Percentiles rank a stretch among this genome's conserved stretches.
Evolutionary conservation across 2,113 vertebrate species (phyloP).

Genomic region (Ictidomys tridecemlineatus): DNA sequence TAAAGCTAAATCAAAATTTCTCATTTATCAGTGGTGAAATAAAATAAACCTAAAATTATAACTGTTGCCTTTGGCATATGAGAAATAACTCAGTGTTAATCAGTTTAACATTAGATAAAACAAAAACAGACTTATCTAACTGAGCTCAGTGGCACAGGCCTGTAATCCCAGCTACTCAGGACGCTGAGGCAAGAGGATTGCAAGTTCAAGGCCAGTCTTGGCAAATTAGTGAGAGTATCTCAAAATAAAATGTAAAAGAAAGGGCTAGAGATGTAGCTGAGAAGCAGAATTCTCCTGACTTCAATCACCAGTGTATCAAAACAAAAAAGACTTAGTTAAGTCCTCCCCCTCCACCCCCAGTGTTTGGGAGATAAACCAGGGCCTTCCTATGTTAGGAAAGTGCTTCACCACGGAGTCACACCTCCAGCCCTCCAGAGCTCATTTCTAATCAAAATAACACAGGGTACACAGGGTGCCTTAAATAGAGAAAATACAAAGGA

Average conservation of each 20-base stretch:
- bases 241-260: not conserved
- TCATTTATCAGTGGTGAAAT: not conserved
- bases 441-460: slow-evolving; percentile 47
- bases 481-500: not conserved
- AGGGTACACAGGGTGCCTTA: not conserved
- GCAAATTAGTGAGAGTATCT: not conserved
- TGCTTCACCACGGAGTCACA: not conserved
- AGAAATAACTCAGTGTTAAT: not conserved
- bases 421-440: not conserved
- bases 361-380: not conserved
- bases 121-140: not conserved
- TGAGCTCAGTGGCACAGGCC: not conserved
- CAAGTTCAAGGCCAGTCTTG: not conserved
- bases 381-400: too few relatives aligned
- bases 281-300: not conserved
- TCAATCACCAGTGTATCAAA: too few relatives aligned
- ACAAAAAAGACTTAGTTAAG: too few relatives aligned
- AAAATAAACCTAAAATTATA: slow-evolving; percentile 31
- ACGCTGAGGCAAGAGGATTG: too few relatives aligned
- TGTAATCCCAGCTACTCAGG: not conserved
- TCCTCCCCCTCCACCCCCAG: too few relatives aligned
- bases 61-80: slow-evolving; percentile 1
- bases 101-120: not conserved
- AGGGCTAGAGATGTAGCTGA: not conserved
- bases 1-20: not conserved